Evolutionary conservation across 2,113 vertebrate genomes (phyloP), one percentile per base, ranked within the genome.

Genomic region (Calidris pygmaea): DNA sequence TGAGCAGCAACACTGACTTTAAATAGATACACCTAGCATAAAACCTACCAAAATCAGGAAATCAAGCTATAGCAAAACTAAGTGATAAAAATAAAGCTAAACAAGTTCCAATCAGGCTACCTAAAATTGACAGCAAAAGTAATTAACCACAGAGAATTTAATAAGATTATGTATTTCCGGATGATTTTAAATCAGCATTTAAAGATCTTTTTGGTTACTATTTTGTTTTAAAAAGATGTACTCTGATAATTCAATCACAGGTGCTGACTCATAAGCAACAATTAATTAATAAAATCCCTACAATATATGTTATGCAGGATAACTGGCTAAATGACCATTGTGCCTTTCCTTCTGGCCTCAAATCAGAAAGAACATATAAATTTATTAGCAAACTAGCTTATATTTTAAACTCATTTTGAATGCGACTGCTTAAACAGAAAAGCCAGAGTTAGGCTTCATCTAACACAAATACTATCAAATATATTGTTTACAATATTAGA

Each of bases 401-500:
- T 37, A 50, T 70, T 86, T 77, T 67, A 63, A 91, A 77, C 17
- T 29, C 3, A 63, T 59, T 84, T 88, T 74, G 43, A 83, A 84
- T 34, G 32, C 1, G 6, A 78, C 24, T 35, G 7, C 47, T 79
- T 52, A 75, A 81, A 72, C 19, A 71, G 72, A 89, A 94, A 83
- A 65, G 13, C 12, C 67, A 35, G 9, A 67, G 14, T 77, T 66
- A 67, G 11, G 43, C 8, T 8, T 60, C 10, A 30, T 7, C 47
- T 81, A 87, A 78, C 12, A 94, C 10, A 90, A 84, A 56, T 35
- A 67, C 7, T 47, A 93, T 56, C 70, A 94, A 87, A 94, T 86
- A 91, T 62, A 93, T 85, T 85, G 34, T 94, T 97, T 90, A 95
- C 65, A 96, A 79, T 77, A 95, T 91, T 78, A 90, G 81, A 95